Conservation (phyloP, 2,888 invertebrate species). For the Drosophila differens region DNA sequence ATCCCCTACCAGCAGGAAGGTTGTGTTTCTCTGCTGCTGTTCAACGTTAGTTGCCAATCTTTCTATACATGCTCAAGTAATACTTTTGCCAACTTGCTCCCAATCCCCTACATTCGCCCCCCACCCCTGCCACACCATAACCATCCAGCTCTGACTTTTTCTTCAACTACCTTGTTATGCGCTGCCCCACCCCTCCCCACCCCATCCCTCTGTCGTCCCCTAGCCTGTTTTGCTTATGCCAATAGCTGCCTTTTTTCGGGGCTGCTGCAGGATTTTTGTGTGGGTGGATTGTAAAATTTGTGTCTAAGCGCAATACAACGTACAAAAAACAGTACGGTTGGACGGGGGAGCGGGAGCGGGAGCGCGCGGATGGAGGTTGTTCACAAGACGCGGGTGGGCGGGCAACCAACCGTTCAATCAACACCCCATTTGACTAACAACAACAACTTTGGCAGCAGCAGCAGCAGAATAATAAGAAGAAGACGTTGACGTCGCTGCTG, state of each 20-base stretch:
- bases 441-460: constrained; percentile 39
- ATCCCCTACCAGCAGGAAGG: neutral
- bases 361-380: neutral
- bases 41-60: constrained; percentile 65
- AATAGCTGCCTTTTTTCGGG: constrained; percentile 25
- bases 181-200: neutral
- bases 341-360: neutral
- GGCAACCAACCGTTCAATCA: constrained; percentile 79
- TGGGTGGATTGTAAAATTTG: constrained; percentile 75
- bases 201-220: neutral
- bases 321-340: constrained; percentile 19
- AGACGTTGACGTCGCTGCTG: constrained; percentile 36
- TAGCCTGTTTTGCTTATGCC: neutral
- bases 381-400: constrained; percentile 14
- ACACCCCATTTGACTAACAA: constrained; percentile 79
- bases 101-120: neutral
- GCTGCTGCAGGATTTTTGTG: constrained; percentile 30
- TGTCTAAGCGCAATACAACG: constrained; percentile 75
- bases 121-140: neutral
- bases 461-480: constrained; percentile 12
- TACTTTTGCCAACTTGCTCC: constrained; percentile 69
- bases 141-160: constrained; percentile 11
- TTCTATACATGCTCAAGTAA: constrained; percentile 67
- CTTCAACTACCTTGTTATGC: constrained; percentile 39
- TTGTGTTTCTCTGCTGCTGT: neutral